Base-by-base conservation (phyloP, 2,113 vertebrate genomes). In the Corvus moneduloides region DNA sequence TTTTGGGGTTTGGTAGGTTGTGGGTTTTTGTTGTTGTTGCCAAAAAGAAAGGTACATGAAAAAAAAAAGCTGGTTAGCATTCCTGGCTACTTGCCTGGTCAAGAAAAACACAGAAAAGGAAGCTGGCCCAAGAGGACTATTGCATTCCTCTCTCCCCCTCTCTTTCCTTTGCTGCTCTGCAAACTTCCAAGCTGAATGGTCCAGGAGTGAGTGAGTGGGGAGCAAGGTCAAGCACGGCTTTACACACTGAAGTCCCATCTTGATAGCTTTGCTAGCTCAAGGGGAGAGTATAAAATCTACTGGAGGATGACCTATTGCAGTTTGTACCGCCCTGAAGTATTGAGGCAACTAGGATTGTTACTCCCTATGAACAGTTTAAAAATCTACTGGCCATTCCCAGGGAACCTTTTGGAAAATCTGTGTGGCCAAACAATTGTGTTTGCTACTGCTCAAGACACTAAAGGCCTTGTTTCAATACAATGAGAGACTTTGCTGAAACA, bases 161-260 rank as follows among this genome's bases (percentile, higher is more conserved):
- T 79, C 30, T 52, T 91, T 41, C 62, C 46, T 85, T 54, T 0
- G 0, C 37, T 30, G 16, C 16, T 69, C 37, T 41, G 32, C n/a
- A 69, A 11, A 76, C 20, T 69, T 90, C 24, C 2, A 4, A 83
- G 33, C 20, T 56, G 49, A 84, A 64, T 3, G 6, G n/a, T 41
- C 56, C 8, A 32, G 35, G 63, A 54, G 23, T 20, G 39, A 58
- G 52, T 24, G 41, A 58, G 23, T 3, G 5, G 23, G 48, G 17
- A 73, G 17, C 30, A 76, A 79, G 78, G 35, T 87, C 49, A 93
- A 87, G 67, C 17, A 39, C 14, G 54, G 33, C 24, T 88, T 88
- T 59, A 55, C 21, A 49, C 0, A 1, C 13, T 0, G 0, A 61
- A 69, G 8, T 66, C 43, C 23, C 16, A 37, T 55, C 16, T 20